Evolutionary conservation across 2,113 vertebrate species (phyloP).

Genomic region (Fregata magnificens): DNA sequence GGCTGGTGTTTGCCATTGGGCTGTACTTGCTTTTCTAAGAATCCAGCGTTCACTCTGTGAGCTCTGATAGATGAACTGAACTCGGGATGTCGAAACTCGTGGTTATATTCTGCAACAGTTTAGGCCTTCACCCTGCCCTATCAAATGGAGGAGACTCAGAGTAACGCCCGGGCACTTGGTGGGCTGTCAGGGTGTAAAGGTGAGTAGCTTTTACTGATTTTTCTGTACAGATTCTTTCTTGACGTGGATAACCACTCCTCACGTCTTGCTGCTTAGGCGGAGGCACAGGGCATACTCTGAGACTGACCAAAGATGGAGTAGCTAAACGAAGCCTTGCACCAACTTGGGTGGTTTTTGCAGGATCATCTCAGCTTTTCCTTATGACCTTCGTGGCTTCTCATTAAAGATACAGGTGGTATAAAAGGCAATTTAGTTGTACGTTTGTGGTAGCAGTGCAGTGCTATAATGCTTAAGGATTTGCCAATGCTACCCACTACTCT

Average conservation of each 20-base stretch:
- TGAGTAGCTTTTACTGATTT: not conserved
- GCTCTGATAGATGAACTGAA: not conserved
- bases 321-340: not conserved
- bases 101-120: not conserved
- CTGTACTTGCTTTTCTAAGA: not conserved
- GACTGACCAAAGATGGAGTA: not conserved
- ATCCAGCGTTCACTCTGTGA: accelerated
- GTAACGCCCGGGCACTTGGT: accelerated
- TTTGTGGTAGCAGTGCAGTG: not conserved
- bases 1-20: not conserved
- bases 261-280: not conserved
- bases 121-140: not conserved
- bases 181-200: not conserved
- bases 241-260: not conserved
- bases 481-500: no score
- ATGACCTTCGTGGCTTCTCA: not conserved
- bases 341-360: not conserved
- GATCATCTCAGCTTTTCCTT: not conserved
- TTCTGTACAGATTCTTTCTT: not conserved
- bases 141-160: not conserved
- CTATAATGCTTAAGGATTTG: not conserved
- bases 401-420: not conserved
- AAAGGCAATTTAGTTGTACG: not conserved
- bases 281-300: not conserved
- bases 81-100: not conserved